These are phyloP conservation scores for Drosophila recens DNA, from an alignment of 2,888 invertebrate species.

Conservation along the genomic window DNA sequence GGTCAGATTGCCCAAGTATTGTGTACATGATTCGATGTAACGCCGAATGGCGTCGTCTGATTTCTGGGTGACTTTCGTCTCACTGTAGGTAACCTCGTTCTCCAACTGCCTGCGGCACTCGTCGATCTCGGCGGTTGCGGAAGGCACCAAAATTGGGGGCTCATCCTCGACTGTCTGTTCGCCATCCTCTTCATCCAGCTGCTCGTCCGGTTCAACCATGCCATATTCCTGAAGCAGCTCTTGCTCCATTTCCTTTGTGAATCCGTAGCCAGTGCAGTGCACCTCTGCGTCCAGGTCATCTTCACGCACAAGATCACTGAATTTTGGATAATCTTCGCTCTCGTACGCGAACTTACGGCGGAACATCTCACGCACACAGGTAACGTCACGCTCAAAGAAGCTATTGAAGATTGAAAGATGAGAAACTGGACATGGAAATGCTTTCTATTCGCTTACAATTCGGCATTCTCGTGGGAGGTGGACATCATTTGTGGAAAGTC, in stretches of 20 bases:
- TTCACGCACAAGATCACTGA: conserved; percentile 91
- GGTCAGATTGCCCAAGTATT: conserved; percentile 78
- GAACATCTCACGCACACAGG: conserved; percentile 96
- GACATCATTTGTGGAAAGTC: conserved; percentile 99
- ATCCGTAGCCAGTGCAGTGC: conserved; percentile 96
- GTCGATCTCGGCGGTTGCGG: conserved; percentile 79
- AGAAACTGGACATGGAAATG: background rate
- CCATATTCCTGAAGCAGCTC: conserved; percentile 89
- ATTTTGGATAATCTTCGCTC: conserved; percentile 92
- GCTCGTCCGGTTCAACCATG: conserved; percentile 85
- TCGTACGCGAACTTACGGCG: conserved; percentile 95
- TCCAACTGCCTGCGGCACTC: conserved; percentile 84
- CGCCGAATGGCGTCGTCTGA: conserved; percentile 85
- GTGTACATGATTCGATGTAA: conserved; percentile 84
- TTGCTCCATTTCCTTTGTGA: conserved; percentile 92
- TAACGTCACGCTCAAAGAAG: conserved; percentile 98
- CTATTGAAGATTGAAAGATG: conserved; percentile 83
- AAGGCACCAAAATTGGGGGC: conserved; percentile 66
- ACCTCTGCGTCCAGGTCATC: conserved; percentile 95
- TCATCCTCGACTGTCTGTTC: conserved; percentile 71
- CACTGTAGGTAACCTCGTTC: conserved; percentile 85
- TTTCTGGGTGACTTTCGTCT: conserved; percentile 84
- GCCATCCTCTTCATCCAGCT: conserved; percentile 74
- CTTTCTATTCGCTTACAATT: conserved; percentile 87
- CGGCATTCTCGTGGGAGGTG: conserved; percentile 95